phyloP scores from a whole-genome alignment of 2,888 invertebrate species.

The Drosophila koepferae region DNA sequence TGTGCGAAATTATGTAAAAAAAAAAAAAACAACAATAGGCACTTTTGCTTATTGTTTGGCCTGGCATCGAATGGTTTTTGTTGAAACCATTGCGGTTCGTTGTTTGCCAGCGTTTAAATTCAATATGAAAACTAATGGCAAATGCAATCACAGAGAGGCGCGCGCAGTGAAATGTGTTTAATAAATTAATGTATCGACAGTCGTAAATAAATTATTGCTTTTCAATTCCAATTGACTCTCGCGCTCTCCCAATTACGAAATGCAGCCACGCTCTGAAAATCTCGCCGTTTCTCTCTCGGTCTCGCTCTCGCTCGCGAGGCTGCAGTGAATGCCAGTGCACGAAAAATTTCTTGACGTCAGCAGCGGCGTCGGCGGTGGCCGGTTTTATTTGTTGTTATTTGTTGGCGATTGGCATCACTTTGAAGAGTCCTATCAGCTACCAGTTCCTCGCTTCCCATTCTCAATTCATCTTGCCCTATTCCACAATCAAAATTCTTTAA shows the following conservation, averaged over 20 bases:
- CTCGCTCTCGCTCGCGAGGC: slow-evolving; percentile 19
- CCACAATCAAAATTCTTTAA: slow-evolving; percentile 32
- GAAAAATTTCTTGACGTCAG: slow-evolving; percentile 59
- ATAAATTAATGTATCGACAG: slow-evolving; percentile 48
- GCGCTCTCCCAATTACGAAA: slow-evolving; percentile 55
- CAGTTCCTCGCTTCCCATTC: not conserved
- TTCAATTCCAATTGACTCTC: slow-evolving; percentile 59
- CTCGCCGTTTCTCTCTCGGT: slow-evolving; percentile 19
- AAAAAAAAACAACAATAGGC: slow-evolving; percentile 64
- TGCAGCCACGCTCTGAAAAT: slow-evolving; percentile 42
- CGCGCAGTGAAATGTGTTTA: slow-evolving; percentile 27
- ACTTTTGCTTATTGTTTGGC: slow-evolving; percentile 50
- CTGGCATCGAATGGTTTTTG: slow-evolving; percentile 32
- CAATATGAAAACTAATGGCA: slow-evolving; percentile 48
- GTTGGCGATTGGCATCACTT: slow-evolving; percentile 33
- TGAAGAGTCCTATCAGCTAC: slow-evolving; percentile 24
- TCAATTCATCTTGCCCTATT: slow-evolving; percentile 6
- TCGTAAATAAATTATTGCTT: slow-evolving; percentile 51
- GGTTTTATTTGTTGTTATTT: slow-evolving; percentile 38
- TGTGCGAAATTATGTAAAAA: slow-evolving; percentile 74
- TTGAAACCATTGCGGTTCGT: slow-evolving; percentile 7
- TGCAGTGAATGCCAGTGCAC: slow-evolving; percentile 65
- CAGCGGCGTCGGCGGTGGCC: slow-evolving; percentile 37
- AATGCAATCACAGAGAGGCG: slow-evolving; percentile 36
- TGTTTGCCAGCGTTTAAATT: slow-evolving; percentile 32